Base-by-base conservation (phyloP, 2,888 invertebrate genomes). In the Amiota mariae region DNA sequence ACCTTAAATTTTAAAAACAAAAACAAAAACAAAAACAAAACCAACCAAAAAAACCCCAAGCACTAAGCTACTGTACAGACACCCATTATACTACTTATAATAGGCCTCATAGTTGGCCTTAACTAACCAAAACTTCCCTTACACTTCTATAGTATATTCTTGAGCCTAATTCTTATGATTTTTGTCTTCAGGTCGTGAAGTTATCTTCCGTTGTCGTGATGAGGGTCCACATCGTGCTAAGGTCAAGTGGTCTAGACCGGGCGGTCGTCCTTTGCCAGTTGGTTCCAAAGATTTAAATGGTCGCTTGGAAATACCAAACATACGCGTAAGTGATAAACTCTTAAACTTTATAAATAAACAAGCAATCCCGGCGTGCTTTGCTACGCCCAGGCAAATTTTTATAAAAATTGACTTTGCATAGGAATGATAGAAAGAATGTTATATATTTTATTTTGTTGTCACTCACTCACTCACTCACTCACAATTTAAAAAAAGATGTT, bases 201-300 rank as follows among this genome's bases (percentile, higher is more conserved):
- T 97, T 56, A 96, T 97, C 51, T 96, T 98, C 92, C 95, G 95
- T 90, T 98, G 98, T 87, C 94, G 97, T 79, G 97, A 97, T 85
- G 96, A 96, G 90, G 96, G 98, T n/a, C 92, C 92, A 0, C 88
- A 92, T 0, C 92, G 97, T 72, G 94, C 95, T 3, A 92, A 92
- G 70, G 96, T 97, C 8, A 92, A 92, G 51, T 96, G 96, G 95
- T 87, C 92, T 0, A 92, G 95, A 71, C 94, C 93, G 64, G 93
- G 94, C 71, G 94, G 94, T 48, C 90, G 92, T 72, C 93, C 94
- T 0, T 88, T 98, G 70, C 97, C 97, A 48, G 91, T 93, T 0
- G 95, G 94, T n/a, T 94, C 94, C n/a, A 91, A 91, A 0, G 95
- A 96, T 81, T 87, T 91, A 70, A 92, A 93, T 72, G 97, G 97